Evolutionary conservation across 2,888 invertebrate species (phyloP).

Genomic region (Dendrolimus pini): DNA sequence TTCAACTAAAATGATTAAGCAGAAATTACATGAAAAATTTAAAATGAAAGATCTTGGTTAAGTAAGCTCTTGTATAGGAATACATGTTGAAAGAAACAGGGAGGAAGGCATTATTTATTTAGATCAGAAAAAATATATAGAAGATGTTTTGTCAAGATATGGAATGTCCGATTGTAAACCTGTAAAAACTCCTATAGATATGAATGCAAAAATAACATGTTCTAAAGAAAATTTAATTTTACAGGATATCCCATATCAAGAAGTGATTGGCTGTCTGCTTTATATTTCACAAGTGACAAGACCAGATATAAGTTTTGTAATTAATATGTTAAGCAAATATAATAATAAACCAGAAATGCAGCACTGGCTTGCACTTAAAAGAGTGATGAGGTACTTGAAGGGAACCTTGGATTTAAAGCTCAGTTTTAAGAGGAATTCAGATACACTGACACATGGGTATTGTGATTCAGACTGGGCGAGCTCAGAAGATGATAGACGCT

Average conservation of each 20-base stretch:
- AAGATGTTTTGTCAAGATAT: background rate
- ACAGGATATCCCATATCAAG: background rate
- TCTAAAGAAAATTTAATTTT: background rate
- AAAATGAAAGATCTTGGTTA: background rate
- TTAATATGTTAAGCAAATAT: background rate
- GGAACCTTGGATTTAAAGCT: background rate
- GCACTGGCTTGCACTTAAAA: background rate
- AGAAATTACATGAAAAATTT: background rate
- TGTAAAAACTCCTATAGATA: background rate
- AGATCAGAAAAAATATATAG: background rate
- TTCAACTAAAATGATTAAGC: background rate
- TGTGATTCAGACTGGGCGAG: slow-evolving; percentile 25
- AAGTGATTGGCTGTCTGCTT: no score
- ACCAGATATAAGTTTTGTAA: background rate
- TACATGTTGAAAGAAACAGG: background rate
- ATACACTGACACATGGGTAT: slow-evolving; percentile 7
- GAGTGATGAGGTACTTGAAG: background rate
- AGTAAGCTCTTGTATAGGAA: background rate
- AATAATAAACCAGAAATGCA: background rate
- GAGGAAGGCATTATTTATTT: background rate
- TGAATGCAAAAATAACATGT: background rate
- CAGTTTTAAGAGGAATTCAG: background rate
- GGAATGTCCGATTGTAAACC: background rate
- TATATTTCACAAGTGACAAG: no score
- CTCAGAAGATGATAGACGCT: slow-evolving; percentile 13